Evolutionary conservation across 2,888 invertebrate genomes (phyloP), one percentile per base, ranked within the genome.

Genomic region (Clusia tigrina): DNA sequence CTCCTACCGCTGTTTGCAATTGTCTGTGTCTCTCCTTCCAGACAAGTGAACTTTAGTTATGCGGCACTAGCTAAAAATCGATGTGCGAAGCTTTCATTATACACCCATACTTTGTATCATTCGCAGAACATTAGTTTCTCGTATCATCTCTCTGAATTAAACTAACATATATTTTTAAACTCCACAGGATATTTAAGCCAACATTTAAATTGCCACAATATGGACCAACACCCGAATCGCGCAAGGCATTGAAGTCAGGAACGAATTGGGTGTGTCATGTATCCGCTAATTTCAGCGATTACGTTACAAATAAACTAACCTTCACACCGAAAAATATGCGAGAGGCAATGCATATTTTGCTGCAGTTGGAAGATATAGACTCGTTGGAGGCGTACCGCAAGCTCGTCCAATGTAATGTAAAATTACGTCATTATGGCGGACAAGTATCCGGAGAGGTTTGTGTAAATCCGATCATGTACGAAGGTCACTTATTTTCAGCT

Each of bases 361-460:
- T 82, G 2, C 75, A 80, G 64, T 74, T 82, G 52, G 82, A 82
- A 66, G 82, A 82, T 59, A 67, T 77, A 25, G 77, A 79, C 32
- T 67, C 64, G 0, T 23, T 79, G 63, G 68, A 70, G 38, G 68
- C 71, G 23, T 79, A 77, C 66, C 22, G 69, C 17, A 60, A 55
- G 0, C 65, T 77, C 0, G 68, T 71, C 37, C 77, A 78, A 54
- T 64, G 68, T 26, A 71, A 78, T 55, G 66, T 73, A 56, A 70
- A 69, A 42, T 46, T 80, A 42, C 74, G 74, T 25, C 73, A 74
- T 63, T 74, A 73, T 56, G 67, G 67, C 5, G 67, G n/a, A 66
- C n/a, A 71, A 76, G 5, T 22, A 77, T 18, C 71, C 74, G 2
- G 67, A 76, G 2, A 68, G 32, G 22, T n/a, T n/a, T n/a, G n/a